Conservation (phyloP, 37 sponge, comb jelly and placozoan species). For the Bolinopsis microptera region DNA sequence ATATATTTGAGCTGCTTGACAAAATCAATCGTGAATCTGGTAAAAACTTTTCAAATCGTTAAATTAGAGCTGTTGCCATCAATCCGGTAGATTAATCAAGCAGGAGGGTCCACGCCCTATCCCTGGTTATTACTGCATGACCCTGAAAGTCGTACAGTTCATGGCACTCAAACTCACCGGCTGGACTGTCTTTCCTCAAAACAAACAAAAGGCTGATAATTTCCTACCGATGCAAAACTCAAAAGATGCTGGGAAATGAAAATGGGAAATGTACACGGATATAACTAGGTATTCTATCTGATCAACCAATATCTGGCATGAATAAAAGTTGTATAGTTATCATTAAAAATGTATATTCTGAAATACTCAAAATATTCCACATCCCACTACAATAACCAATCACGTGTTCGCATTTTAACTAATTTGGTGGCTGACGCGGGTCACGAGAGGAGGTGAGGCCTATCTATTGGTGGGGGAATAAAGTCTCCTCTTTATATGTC, state of each 20-base stretch:
- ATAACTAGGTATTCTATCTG: no score
- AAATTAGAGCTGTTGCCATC: conserved; percentile 20
- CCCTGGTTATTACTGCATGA: no score
- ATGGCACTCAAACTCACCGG: neutral
- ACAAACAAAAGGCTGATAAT: no score
- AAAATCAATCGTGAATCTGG: conserved; percentile 16
- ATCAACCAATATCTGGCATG: no score
- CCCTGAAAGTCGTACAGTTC: no score
- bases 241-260: no score
- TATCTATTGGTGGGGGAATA: neutral
- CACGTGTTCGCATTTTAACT: neutral
- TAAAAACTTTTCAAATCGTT: neutral
- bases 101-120: neutral
- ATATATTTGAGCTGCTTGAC: neutral
- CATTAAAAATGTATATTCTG: no score
- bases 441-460: neutral
- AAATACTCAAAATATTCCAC: neutral
- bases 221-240: no score
- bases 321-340: no score
- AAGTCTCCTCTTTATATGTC: neutral
- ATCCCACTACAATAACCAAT: neutral
- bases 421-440: neutral
- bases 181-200: neutral
- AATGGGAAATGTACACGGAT: no score
- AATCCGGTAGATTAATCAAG: conserved; percentile 34